Evolutionary conservation across 2,888 invertebrate species (phyloP).

Genomic region (Serrognathus titanus): DNA sequence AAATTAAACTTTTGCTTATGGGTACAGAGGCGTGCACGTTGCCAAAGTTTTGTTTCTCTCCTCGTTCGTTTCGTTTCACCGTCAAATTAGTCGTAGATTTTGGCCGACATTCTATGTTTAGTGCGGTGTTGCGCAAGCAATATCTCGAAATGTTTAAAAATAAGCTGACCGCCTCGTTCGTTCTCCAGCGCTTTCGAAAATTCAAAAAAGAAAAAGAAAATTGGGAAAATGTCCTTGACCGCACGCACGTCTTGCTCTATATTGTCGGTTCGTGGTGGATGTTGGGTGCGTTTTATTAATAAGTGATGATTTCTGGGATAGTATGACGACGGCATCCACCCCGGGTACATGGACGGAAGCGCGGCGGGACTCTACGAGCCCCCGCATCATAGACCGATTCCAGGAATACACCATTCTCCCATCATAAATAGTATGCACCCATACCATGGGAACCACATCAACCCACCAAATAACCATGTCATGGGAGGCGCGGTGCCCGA

Average conservation of each 20-base stretch:
- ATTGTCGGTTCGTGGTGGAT: constrained; percentile 1
- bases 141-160: too few species aligned
- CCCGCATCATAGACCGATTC: constrained; percentile 61
- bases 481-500: constrained; percentile 77
- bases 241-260: neutral
- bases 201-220: too few species aligned
- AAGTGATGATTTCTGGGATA: constrained; percentile 42
- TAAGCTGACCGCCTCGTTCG: too few species aligned
- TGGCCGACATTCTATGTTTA: too few species aligned
- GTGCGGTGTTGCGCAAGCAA: too few species aligned
- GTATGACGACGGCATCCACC: constrained; percentile 94
- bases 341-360: constrained; percentile 81
- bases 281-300: constrained; percentile 1
- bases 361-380: constrained; percentile 68
- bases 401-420: constrained; percentile 72
- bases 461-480: constrained; percentile 75
- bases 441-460: constrained; percentile 68
- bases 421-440: constrained; percentile 80
- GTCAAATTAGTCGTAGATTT: too few species aligned
- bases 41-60: too few species aligned
- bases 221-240: too few species aligned
- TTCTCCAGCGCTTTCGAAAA: too few species aligned
- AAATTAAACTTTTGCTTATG: too few species aligned
- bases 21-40: too few species aligned
- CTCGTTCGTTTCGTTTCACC: too few species aligned